Evolutionary conservation across 2,113 vertebrate species (phyloP).

Genomic region (human): GRCh38 chr2:128918501-128919000

Average conservation of each 20-base stretch:
- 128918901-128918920: background rate
- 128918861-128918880: background rate
- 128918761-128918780: background rate
- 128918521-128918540: background rate
- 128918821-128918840: background rate
- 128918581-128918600: background rate
- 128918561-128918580: background rate
- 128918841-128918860: background rate
- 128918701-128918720: background rate
- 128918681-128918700: background rate
- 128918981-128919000: background rate
- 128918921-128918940: background rate
- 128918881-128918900: background rate
- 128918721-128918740: background rate
- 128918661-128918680: background rate
- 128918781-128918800: background rate
- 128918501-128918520: background rate
- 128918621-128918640: background rate
- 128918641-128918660: background rate
- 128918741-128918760: background rate
- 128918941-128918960: too few species aligned
- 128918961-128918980: too few species aligned
- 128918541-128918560: background rate
- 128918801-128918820: background rate
- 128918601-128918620: background rate